Percentiles rank a stretch among this genome's conserved stretches.
Evolutionary conservation across 1,140 invertebrate genomes (phyloP).

Genomic region (Hycleus phaleratus): DNA sequence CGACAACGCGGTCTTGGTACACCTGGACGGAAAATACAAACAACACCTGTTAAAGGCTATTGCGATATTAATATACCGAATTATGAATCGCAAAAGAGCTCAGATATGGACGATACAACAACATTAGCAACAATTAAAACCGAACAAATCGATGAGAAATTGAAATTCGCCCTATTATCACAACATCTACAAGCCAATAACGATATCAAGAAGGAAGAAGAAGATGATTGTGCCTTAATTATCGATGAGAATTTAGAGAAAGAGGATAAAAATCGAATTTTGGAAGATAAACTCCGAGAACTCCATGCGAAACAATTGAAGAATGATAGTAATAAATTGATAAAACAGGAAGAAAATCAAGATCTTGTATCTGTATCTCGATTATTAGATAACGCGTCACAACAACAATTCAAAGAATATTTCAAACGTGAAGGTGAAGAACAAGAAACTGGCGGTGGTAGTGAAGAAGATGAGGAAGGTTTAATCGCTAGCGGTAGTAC

Average conservation of each 20-base stretch:
- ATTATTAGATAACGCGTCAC: slow-evolving; percentile 70
- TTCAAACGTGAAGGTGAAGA: slow-evolving; percentile 46
- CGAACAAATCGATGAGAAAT: slow-evolving; percentile 51
- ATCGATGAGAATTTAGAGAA: slow-evolving; percentile 56
- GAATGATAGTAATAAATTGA: slow-evolving; percentile 18
- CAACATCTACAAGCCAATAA: slow-evolving; percentile 56
- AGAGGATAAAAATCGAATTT: slow-evolving; percentile 18
- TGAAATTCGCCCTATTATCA: slow-evolving; percentile 69
- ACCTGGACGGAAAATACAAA: slow-evolving; percentile 42
- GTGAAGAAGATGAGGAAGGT: slow-evolving; percentile 66
- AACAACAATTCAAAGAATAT: slow-evolving; percentile 54
- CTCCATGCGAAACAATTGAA: slow-evolving; percentile 33
- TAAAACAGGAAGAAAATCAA: slow-evolving; percentile 41
- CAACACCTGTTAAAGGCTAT: slow-evolving; percentile 21
- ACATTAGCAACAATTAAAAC: slow-evolving; percentile 2
- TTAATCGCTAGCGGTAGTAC: slow-evolving; percentile 60
- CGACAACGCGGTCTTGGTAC: slow-evolving; percentile 52
- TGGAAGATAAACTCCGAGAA: slow-evolving; percentile 38
- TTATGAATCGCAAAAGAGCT: slow-evolving; percentile 30
- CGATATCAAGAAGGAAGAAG: slow-evolving; percentile 43
- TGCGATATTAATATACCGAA: slow-evolving; percentile 33
- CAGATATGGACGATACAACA: slow-evolving; percentile 34
- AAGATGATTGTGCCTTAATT: slow-evolving; percentile 57
- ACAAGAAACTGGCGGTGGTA: slow-evolving; percentile 33
- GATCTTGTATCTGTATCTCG: slow-evolving; percentile 72